Base-by-base conservation (phyloP, 92 coral and sea anemone species). In the Zoanthus sansibaricus region DNA sequence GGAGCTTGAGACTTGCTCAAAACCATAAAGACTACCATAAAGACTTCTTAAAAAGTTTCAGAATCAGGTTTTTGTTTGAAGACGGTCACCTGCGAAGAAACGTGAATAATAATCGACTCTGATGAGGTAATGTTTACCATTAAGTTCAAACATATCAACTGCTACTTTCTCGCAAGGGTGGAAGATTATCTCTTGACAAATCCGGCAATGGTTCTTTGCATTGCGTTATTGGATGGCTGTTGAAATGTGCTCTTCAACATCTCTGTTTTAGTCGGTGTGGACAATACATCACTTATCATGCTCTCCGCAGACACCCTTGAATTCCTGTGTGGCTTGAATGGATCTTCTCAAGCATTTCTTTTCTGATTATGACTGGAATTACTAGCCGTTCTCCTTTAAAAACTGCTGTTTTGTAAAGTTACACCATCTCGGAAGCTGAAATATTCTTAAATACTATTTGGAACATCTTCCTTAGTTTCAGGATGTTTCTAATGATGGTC, bases 401-500 rank as follows among this genome's bases (percentile, higher is more conserved):
- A 42, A 21, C 48, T 44, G 47, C 61, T 42, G 44, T 31, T 75
- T 59, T 17, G 42, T 64, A 21, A 82, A 17, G 86, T 32, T 9
- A 67, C 64, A 15, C 30, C 42, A 77, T 54, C 48, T 77, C 62
- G 51, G 20, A 77, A 77, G 66, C 11, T 17, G 82, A 54, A 77
- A 62, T 77, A 55, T 42, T 55, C 82, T 58, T 42, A 32, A 77
- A 77, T 55, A 45, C 46, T 46, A 69, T 17, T 48, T 77, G 69
- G 66, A 55, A 75, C 9, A 14, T 78, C 56, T 9, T 76, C 84
- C 72, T 91, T 91, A 48, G 15, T 76, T 49, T 21, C 59, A 33
- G 86, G 88, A 90, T 82, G 87, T 30, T 56, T 82, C 79, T 87
- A 9, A 87, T 82, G 82, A 75, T 87, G 9, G 86, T 79, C 82